Conservation (phyloP, 2,113 vertebrate species). For the Eclectus roratus region DNA sequence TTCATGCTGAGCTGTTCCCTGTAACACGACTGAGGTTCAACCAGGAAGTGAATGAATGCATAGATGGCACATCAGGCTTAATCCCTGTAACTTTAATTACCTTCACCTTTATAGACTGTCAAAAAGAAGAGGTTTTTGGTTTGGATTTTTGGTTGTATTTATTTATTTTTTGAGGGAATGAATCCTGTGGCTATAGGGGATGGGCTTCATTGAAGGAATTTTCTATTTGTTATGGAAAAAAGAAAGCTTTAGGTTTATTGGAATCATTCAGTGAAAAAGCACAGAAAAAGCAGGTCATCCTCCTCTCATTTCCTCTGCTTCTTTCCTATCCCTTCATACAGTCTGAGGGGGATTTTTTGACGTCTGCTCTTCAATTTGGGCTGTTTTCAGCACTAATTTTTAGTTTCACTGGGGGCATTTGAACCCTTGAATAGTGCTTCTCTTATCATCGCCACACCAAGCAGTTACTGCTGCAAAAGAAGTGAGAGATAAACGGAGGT, state of each 20-base stretch:
- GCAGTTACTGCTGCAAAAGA: constrained; percentile 37
- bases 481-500: not conserved
- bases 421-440: not conserved
- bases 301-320: constrained; percentile 39
- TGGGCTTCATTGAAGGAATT: constrained; percentile 9
- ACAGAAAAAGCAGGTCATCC: not conserved
- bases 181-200: constrained; percentile 1
- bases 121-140: not conserved
- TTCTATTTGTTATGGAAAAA: not conserved
- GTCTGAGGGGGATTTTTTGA: constrained; percentile 1
- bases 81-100: constrained; percentile 44
- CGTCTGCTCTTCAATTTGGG: not conserved
- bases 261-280: constrained; percentile 7
- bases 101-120: not conserved
- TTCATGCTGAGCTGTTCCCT: not conserved
- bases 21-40: not conserved
- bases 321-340: constrained; percentile 4
- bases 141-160: not conserved
- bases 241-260: constrained; percentile 30
- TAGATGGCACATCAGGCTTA: constrained; percentile 10
- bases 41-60: not conserved
- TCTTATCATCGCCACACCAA: constrained; percentile 53
- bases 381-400: constrained; percentile 11
- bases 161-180: not conserved
- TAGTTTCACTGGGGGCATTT: constrained; percentile 19